Percentiles rank a stretch among this genome's conserved stretches.
These are phyloP conservation scores for Sialia sialis DNA, from an alignment of 2,113 vertebrate genomes.

Conservation along the genomic window DNA sequence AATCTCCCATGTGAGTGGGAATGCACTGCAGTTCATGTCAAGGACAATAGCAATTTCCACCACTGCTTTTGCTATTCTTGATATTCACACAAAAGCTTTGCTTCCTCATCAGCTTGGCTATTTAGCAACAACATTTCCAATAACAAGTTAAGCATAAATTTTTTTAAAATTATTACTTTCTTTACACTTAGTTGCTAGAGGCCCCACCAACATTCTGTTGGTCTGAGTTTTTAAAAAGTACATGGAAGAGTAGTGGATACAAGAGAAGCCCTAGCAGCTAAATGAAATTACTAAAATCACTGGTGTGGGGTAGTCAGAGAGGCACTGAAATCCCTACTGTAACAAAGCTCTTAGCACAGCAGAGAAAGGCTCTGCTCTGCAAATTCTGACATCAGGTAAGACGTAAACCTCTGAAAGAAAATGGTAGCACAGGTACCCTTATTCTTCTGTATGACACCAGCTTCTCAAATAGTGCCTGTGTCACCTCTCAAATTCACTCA, in stretches of 20 bases:
- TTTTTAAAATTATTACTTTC: not conserved
- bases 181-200: not conserved
- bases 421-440: not conserved
- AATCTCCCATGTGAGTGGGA: not conserved
- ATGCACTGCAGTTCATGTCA: not conserved
- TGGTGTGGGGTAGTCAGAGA: not conserved
- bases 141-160: not conserved
- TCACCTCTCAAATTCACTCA: not conserved
- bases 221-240: not conserved
- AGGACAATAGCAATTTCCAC: not conserved
- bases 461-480: not conserved
- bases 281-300: not conserved
- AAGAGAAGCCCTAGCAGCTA: not conserved
- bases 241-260: not conserved
- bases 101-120: not conserved
- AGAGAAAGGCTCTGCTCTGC: not conserved
- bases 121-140: constrained; percentile 5
- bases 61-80: not conserved
- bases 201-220: not conserved
- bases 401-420: not conserved
- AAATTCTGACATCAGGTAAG: not conserved
- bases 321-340: not conserved
- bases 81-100: not conserved
- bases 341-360: not conserved
- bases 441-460: not conserved